Evolutionary conservation across 2,797 vertebrate species (phyloP).

Genomic region (Percopsis omiscomaycus): DNA sequence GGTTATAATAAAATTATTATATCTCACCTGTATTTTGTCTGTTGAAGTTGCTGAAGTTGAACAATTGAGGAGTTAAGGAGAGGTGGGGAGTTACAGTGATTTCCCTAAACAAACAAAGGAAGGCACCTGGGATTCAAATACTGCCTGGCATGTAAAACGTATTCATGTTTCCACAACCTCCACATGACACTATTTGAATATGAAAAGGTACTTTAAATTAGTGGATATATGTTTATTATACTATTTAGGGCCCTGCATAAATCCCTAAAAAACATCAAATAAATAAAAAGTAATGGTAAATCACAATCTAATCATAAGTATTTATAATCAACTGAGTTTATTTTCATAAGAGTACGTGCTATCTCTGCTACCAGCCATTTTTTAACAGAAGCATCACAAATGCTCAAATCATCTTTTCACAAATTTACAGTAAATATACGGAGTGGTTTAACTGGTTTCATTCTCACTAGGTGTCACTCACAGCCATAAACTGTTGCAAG

Average conservation of each 20-base stretch:
- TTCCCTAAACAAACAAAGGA: constrained; percentile 77
- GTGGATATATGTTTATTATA: no score
- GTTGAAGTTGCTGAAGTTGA: constrained; percentile 53
- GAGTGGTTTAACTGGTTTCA: constrained; percentile 44
- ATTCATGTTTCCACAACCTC: constrained; percentile 27
- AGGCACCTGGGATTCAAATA: constrained; percentile 70
- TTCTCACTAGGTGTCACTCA: not conserved
- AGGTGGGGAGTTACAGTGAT: constrained; percentile 66
- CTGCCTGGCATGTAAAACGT: constrained; percentile 25
- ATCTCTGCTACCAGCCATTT: not conserved
- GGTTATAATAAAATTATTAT: constrained; percentile 12
- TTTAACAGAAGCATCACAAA: constrained; percentile 6
- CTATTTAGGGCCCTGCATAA: not conserved
- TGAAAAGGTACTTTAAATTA: constrained; percentile 3
- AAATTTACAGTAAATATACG: constrained; percentile 58
- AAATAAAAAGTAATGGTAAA: not conserved
- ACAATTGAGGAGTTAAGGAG: constrained; percentile 25
- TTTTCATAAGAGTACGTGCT: not conserved
- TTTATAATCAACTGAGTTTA: no score
- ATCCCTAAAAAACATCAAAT: not conserved
- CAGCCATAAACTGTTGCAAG: constrained; percentile 1
- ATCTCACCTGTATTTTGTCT: constrained; percentile 62
- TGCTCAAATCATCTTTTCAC: constrained; percentile 15
- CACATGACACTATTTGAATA: constrained; percentile 75
- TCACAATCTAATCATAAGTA: no score